These are phyloP conservation scores for Mycetomoellerius zeteki DNA, from an alignment of 1,140 invertebrate genomes.

Conservation along the genomic window DNA sequence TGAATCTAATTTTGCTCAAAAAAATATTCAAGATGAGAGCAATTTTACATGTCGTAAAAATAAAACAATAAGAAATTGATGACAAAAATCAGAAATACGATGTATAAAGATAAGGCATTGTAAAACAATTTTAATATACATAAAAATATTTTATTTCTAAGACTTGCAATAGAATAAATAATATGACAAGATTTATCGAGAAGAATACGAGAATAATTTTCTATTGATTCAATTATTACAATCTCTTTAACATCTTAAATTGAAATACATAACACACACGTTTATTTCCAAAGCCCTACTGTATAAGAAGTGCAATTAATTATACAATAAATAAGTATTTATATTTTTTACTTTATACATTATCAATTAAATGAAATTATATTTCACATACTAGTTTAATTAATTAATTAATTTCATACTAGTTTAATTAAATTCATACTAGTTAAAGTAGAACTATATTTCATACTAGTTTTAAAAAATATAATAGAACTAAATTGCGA, in stretches of 20 bases:
- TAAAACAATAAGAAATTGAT: not conserved
- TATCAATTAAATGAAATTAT: not conserved
- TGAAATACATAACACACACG: not conserved
- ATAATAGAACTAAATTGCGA: not conserved
- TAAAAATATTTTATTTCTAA: not conserved
- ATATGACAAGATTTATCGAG: not conserved
- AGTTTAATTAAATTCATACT: not conserved
- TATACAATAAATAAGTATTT: not conserved
- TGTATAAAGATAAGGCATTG: not conserved
- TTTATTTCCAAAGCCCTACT: not conserved
- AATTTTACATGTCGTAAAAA: slow-evolving; percentile 1
- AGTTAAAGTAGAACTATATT: not conserved
- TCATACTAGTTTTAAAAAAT: not conserved
- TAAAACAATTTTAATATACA: not conserved
- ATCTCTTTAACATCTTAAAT: not conserved
- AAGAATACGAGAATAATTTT: not conserved
- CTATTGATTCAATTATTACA: not conserved
- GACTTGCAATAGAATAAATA: not conserved
- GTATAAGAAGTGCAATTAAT: not conserved
- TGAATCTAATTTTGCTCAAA: not conserved
- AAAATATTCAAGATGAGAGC: not conserved
- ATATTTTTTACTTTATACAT: not conserved
- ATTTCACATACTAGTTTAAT: not conserved
- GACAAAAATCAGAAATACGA: not conserved
- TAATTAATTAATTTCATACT: too few relatives aligned